A percentile compares a stretch with the other conserved stretches of the same genome.
Evolutionary conservation across 2,888 invertebrate species (phyloP).

Genomic region (Nymphalis polychloros): DNA sequence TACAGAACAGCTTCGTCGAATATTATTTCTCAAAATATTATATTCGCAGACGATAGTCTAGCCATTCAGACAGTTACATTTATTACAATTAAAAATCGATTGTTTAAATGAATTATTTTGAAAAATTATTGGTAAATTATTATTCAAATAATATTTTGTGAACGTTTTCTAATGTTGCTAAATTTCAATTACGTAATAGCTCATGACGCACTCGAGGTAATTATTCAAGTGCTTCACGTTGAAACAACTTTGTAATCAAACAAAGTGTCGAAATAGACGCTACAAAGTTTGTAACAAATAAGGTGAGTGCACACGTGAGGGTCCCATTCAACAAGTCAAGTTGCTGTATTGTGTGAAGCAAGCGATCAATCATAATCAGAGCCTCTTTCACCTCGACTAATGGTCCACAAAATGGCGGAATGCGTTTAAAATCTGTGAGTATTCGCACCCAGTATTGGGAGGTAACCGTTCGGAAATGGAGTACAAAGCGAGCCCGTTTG

Average conservation of each 20-base stretch:
- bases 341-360: constrained; percentile 62
- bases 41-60: constrained; percentile 4
- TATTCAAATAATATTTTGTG: background rate
- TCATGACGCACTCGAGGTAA: constrained; percentile 32
- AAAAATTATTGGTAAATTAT: background rate
- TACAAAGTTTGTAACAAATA: constrained; percentile 63
- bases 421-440: constrained; percentile 78
- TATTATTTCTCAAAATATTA: constrained; percentile 8
- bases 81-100: background rate
- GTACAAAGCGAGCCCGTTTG: constrained; percentile 63
- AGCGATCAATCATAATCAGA: constrained; percentile 80
- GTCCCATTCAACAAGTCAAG: constrained; percentile 75
- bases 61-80: constrained; percentile 1
- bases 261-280: constrained; percentile 42
- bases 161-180: constrained; percentile 6
- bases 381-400: constrained; percentile 79
- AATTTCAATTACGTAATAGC: constrained; percentile 29
- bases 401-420: constrained; percentile 77
- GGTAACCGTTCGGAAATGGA: constrained; percentile 75
- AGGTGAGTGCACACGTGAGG: constrained; percentile 66
- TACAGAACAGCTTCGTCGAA: constrained; percentile 9
- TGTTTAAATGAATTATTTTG: background rate
- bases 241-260: constrained; percentile 43
- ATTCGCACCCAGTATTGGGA: constrained; percentile 65
- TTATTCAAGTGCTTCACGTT: constrained; percentile 29